phyloP scores from a whole-genome alignment of 2,888 invertebrate genomes.

The Marronus borbonicus region DNA sequence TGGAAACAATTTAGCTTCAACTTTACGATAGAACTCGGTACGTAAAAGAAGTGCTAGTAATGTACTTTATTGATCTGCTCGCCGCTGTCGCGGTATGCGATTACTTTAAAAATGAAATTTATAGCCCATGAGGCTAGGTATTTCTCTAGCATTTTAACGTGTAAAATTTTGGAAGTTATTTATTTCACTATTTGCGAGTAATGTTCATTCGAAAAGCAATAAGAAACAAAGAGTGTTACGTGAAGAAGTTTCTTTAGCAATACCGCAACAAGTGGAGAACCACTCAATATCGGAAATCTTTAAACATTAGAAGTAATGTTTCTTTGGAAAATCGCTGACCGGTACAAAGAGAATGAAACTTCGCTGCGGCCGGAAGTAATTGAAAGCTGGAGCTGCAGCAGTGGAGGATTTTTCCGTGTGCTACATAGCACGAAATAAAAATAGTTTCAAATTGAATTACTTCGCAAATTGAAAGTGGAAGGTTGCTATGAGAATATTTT shows the following conservation, averaged over 20 bases:
- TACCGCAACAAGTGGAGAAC: conserved; percentile 31
- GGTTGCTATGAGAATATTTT: not conserved
- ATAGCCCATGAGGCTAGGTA: not conserved
- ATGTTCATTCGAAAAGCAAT: not conserved
- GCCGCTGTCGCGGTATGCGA: too few species aligned
- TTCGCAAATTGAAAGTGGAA: conserved; percentile 10
- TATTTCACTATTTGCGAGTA: not conserved
- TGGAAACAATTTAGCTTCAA: too few species aligned
- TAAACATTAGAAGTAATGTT: conserved; percentile 24
- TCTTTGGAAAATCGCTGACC: conserved; percentile 32
- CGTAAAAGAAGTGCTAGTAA: not conserved
- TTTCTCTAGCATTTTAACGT: not conserved
- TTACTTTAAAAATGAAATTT: not conserved
- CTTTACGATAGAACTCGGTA: too few species aligned
- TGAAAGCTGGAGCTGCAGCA: conserved; percentile 18
- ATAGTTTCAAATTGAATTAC: conserved; percentile 20
- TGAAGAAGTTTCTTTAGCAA: not conserved
- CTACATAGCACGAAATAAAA: conserved; percentile 2
- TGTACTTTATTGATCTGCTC: too few species aligned
- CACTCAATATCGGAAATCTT: conserved; percentile 32
- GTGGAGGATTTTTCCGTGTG: conserved; percentile 11
- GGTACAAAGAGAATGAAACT: conserved; percentile 22
- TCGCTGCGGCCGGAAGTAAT: conserved; percentile 15
- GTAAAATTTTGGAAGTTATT: not conserved
- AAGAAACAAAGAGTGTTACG: not conserved